Conservation (phyloP, 2,888 invertebrate species). For the Teleiodes luculella region DNA sequence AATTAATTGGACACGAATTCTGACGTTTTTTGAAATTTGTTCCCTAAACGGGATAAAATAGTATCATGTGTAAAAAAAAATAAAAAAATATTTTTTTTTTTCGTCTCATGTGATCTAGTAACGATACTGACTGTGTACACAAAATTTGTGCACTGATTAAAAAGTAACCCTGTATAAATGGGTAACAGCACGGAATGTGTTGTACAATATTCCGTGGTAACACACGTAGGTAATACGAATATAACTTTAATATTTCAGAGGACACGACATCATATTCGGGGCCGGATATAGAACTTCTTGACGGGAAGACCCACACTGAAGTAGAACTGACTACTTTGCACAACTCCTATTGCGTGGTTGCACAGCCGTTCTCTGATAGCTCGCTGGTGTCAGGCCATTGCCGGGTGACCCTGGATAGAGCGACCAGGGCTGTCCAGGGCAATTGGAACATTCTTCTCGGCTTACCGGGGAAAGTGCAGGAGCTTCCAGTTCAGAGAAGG, state of each 20-base stretch:
- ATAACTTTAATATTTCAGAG: slow-evolving; percentile 27
- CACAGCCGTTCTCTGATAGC: slow-evolving; percentile 62
- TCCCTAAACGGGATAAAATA: too few species aligned
- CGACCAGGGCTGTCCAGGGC: slow-evolving; percentile 65
- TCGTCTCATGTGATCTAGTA: too few species aligned
- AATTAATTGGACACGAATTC: too few species aligned
- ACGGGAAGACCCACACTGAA: slow-evolving; percentile 41
- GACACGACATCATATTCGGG: slow-evolving; percentile 35
- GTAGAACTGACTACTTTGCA: slow-evolving; percentile 46
- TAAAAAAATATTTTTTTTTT: too few species aligned
- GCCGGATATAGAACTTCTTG: slow-evolving; percentile 45
- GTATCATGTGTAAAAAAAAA: too few species aligned
- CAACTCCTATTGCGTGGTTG: slow-evolving; percentile 58
- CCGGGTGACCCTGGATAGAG: slow-evolving; percentile 50
- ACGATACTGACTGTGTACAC: too few species aligned
- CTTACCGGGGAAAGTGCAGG: slow-evolving; percentile 60
- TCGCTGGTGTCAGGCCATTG: slow-evolving; percentile 63
- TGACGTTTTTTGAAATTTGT: too few species aligned
- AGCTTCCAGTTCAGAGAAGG: slow-evolving; percentile 49
- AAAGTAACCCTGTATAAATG: too few species aligned
- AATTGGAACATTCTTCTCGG: slow-evolving; percentile 66
- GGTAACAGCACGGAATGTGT: too few species aligned
- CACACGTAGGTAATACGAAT: neutral
- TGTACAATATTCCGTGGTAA: too few species aligned
- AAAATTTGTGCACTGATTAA: too few species aligned